These are phyloP conservation scores for Eulemur rubriventer DNA, from an alignment of 2,797 vertebrate species.

Conservation along the genomic window DNA sequence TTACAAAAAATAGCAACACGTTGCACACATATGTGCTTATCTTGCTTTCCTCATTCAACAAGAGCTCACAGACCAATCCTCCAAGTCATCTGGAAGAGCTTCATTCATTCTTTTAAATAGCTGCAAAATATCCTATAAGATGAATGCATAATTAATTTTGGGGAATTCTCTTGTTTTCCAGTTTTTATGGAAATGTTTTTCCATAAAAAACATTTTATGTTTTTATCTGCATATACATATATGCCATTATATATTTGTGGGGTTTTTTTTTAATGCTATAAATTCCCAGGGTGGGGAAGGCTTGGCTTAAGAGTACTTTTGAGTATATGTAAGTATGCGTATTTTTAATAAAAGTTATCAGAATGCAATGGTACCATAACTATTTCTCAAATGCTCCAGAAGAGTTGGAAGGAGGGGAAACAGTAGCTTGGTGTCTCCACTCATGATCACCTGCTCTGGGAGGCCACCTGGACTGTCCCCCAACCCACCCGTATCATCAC, in stretches of 20 bases:
- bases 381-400: background rate
- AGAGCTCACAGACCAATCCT: background rate
- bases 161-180: background rate
- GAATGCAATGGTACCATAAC: background rate
- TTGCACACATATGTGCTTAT: background rate
- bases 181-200: background rate
- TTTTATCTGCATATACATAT: background rate
- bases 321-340: background rate
- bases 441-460: background rate
- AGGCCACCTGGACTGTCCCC: background rate
- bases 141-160: background rate
- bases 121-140: background rate
- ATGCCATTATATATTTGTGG: background rate
- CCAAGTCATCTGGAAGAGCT: background rate
- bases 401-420: background rate
- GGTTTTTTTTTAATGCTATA: background rate
- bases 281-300: background rate
- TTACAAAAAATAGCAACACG: background rate
- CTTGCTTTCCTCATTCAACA: slow-evolving; percentile 20
- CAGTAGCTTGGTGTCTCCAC: fast-evolving
- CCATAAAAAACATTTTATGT: too few species aligned
- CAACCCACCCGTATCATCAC: background rate
- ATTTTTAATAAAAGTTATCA: slow-evolving; percentile 5
- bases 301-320: background rate
- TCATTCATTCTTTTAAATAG: background rate